phyloP scores from a whole-genome alignment of 2,888 invertebrate species.

The Cerastoderma edule region DNA sequence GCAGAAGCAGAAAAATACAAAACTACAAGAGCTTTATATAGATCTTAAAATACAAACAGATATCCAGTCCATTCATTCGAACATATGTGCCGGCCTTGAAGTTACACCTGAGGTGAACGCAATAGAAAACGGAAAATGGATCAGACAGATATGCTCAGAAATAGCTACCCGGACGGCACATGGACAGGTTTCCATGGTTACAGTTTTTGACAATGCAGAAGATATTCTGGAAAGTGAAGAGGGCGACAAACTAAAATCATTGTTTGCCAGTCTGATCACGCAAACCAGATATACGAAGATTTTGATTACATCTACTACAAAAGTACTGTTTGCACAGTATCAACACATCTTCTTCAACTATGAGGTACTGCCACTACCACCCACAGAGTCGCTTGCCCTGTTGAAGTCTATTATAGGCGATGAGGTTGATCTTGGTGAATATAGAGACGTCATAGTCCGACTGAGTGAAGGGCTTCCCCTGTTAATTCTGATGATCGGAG shows the following conservation, averaged over 20 bases:
- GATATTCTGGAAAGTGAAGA: slow-evolving; percentile 49
- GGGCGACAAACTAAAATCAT: slow-evolving; percentile 35
- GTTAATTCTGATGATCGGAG: slow-evolving; percentile 58
- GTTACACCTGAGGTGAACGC: slow-evolving; percentile 25
- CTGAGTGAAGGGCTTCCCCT: slow-evolving; percentile 63
- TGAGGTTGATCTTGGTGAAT: slow-evolving; percentile 50
- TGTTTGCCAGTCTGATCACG: slow-evolving; percentile 34
- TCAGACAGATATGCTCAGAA: slow-evolving; percentile 5
- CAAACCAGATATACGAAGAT: slow-evolving; percentile 49
- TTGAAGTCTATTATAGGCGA: slow-evolving; percentile 43
- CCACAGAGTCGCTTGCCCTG: slow-evolving; percentile 47
- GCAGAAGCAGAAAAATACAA: background rate
- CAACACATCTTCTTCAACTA: slow-evolving; percentile 33
- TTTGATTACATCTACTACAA: slow-evolving; percentile 61
- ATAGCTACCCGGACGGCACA: background rate
- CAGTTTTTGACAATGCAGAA: slow-evolving; percentile 67
- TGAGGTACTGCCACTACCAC: slow-evolving; percentile 43
- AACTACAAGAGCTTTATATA: slow-evolving; percentile 19
- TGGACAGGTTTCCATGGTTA: background rate
- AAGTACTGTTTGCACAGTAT: slow-evolving; percentile 33
- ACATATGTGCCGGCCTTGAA: slow-evolving; percentile 39
- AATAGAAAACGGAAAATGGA: slow-evolving; percentile 22
- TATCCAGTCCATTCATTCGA: slow-evolving; percentile 19
- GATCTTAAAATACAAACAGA: slow-evolving; percentile 33
- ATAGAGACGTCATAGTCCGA: slow-evolving; percentile 51